Base-by-base conservation (phyloP, 2,888 invertebrate species). In the Meiosimyza decipiens region DNA sequence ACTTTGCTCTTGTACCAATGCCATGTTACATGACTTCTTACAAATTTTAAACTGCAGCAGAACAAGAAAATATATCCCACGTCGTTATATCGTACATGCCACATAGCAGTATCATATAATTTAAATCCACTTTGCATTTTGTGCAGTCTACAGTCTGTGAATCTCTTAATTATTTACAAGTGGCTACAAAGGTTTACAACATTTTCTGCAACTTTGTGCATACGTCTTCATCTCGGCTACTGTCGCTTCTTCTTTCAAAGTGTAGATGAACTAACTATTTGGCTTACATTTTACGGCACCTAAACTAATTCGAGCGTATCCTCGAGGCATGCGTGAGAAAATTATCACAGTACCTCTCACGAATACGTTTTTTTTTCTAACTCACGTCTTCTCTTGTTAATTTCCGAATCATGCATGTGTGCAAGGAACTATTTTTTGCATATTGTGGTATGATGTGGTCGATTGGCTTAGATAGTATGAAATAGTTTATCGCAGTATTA, bases 261-360 rank as follows among this genome's bases (percentile, higher is more conserved):
- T 40, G n/a, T 28, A 33, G 40, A 33, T 60, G n/a, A 60, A n/a
- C n/a, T 15, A 22, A 40, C 15, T 62, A 40, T 40, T 64, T 16
- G 49, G 49, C 22, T 64, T 11, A 11, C 49, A 28, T 40, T 40
- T 40, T 40, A 9, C 40, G 9, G 4, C 1, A 50, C 51, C 51
- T 15, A 75, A 77, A 81, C 77, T 82, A 81, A 83, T 80, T 84
- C 83, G 82, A 84, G 80, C 85, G 81, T 85, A 79, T 82, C 84
- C 81, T 80, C 78, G 78, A 82, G 82, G 81, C 83, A 83, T 85
- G 85, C 84, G 85, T 85, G 85, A 85, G 85, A 85, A 85, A 82
- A 80, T 77, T 75, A 78, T 76, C 76, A 74, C 74, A 77, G 75
- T 77, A 80, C 73, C 80, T 82, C 82, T 78, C 83, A 82, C 81